Evolutionary conservation across 2,113 vertebrate species (phyloP).

Genomic region (Carassius auratus): DNA sequence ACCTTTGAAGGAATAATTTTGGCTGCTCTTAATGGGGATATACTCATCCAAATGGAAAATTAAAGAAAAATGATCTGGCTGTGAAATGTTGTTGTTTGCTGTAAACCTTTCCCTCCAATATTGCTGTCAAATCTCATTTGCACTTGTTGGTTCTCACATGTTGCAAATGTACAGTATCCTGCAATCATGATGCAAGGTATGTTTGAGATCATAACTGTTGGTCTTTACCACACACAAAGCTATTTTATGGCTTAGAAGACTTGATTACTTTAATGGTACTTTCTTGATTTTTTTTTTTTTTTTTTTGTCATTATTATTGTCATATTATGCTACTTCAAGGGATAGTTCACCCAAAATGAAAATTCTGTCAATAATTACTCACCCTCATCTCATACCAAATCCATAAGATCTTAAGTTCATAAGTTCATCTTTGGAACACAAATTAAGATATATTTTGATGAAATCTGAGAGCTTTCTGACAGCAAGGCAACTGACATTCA

Average conservation of each 20-base stretch:
- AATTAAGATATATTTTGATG: no score
- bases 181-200: slow-evolving; percentile 3
- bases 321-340: neutral
- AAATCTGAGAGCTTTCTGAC: no score
- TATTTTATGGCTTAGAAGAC: neutral
- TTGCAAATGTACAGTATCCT: neutral
- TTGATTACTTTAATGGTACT: neutral
- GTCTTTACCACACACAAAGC: neutral
- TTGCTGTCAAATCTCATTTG: neutral
- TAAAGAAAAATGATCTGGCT: neutral
- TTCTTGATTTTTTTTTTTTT: neutral
- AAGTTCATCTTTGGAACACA: no score
- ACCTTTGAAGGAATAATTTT: slow-evolving; percentile 18
- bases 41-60: slow-evolving; percentile 19
- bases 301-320: neutral
- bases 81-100: neutral
- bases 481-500: no score
- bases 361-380: no score
- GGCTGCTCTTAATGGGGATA: neutral
- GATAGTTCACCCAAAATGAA: no score
- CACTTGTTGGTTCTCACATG: neutral
- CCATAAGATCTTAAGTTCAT: no score
- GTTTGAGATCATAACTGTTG: neutral
- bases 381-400: no score
- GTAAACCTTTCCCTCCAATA: neutral